Conservation (phyloP, 2,797 vertebrate species). For the Urocyon cinereoargenteus region DNA sequence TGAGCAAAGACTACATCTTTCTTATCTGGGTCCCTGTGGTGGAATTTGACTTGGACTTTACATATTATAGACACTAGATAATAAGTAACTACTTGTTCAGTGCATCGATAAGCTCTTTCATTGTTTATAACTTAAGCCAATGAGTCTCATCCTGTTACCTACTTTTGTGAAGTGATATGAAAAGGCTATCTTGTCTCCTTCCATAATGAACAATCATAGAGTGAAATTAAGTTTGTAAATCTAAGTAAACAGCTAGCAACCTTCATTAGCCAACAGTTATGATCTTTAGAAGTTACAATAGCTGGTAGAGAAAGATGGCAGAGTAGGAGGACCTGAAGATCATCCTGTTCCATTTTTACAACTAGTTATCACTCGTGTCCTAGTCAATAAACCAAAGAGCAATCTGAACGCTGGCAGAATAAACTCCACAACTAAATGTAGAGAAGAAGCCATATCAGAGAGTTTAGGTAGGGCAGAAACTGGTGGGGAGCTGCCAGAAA, state of each 20-base stretch:
- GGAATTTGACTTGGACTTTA: background rate
- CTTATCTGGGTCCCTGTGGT: background rate
- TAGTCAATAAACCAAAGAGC: background rate
- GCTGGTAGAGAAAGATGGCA: background rate
- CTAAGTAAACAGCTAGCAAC: background rate
- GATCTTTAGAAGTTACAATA: constrained; percentile 21
- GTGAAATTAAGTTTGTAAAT: constrained; percentile 58
- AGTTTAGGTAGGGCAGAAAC: background rate
- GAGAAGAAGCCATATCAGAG: background rate
- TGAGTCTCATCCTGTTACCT: background rate
- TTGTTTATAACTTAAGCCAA: constrained; percentile 5
- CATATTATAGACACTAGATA: background rate
- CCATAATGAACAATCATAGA: constrained; percentile 3
- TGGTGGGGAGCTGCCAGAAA: background rate
- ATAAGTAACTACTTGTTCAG: constrained; percentile 17
- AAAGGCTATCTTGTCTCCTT: background rate
- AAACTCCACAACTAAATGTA: background rate
- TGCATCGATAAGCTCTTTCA: background rate
- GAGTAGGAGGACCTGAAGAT: background rate
- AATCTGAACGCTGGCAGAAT: background rate
- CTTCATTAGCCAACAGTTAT: background rate
- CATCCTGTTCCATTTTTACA: background rate
- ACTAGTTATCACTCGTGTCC: background rate
- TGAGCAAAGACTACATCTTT: background rate
- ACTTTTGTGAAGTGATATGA: constrained; percentile 49